Conservation (phyloP, 2,797 vertebrate genomes). For the Galaxias olidus region DNA sequence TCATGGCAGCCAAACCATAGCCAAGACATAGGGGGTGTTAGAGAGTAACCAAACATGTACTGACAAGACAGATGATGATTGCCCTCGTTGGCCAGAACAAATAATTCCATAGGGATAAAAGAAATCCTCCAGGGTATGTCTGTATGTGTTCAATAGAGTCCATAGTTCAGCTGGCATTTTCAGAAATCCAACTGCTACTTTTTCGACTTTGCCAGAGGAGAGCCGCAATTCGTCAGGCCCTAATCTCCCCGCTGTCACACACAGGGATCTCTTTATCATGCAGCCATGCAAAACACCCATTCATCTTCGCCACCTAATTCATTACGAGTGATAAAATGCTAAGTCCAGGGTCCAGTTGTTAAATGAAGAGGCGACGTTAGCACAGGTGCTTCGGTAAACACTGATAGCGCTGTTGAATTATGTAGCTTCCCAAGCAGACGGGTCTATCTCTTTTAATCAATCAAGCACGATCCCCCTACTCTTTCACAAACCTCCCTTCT, state of each 20-base stretch:
- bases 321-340: conserved; percentile 74
- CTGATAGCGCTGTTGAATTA: conserved; percentile 75
- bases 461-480: conserved; percentile 54
- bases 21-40: conserved; percentile 3
- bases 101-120: neutral
- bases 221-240: conserved; percentile 73
- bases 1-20: conserved; percentile 27
- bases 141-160: conserved; percentile 34
- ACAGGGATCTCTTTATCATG: conserved; percentile 76
- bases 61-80: conserved; percentile 32
- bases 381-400: conserved; percentile 75
- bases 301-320: conserved; percentile 75
- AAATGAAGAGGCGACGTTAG: conserved; percentile 55
- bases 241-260: conserved; percentile 74
- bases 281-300: conserved; percentile 81
- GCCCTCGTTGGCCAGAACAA: conserved; percentile 22
- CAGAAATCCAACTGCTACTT: conserved; percentile 57
- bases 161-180: conserved; percentile 48
- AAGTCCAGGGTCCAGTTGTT: conserved; percentile 58
- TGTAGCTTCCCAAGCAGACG: conserved; percentile 63
- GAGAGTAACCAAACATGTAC: conserved; percentile 20
- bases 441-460: conserved; percentile 66
- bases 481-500: conserved; percentile 51
- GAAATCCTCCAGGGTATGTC: conserved; percentile 39
- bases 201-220: conserved; percentile 73